Evolutionary conservation across 53 echinoderm and acorn worm genomes (phyloP), one percentile per base, ranked within the genome.

Genomic region (Stichopus horrens): DNA sequence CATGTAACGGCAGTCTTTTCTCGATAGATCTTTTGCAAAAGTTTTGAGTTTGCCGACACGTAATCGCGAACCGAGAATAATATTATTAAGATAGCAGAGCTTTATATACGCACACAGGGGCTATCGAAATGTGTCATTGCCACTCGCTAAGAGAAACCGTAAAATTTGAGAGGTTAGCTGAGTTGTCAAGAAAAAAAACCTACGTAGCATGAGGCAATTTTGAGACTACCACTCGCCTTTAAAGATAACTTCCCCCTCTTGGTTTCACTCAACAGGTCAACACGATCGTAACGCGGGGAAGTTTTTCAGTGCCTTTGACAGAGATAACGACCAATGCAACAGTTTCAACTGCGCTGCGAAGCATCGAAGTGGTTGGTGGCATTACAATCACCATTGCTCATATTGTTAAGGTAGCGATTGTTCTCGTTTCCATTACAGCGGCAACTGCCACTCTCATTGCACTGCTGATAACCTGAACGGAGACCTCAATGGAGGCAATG

Each of bases 301-400:
- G 7, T 54, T n/a, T 55, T 79, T 79, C 54, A 79, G 79, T 20
- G 54, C 79, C 2, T 55, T 53, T 37, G 79, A 79, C 55, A 53
- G 56, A 21, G 79, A 79, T 18, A 79, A 79, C 18, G 79, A 79
- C 10, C 8, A n/a, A 53, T 79, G 79, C 54, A 55, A 54, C 19
- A 55, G 54, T 14, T 56, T 55, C 55, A 79, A 79, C 55, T 79
- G 79, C 37, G 55, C 79, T 3, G 54, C 54, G 79, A 79, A 56
- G 54, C 79, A 79, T 37, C 53, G 79, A 11, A 56, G 79, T 55
- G 79, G 54, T 5, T 79, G 79, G 79, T 79, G 79, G 79, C 55
- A 79, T 8, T 18, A 53, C 14, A 79, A 21, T 54, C 11, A 5
- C 8, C n/a, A 56, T 54, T 79, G 79, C 51, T 55, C 79, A 13